Evolutionary conservation across 2,113 vertebrate species (phyloP), one percentile per base, ranked within the genome.

Genomic region (Triplophysa siluroides): DNA sequence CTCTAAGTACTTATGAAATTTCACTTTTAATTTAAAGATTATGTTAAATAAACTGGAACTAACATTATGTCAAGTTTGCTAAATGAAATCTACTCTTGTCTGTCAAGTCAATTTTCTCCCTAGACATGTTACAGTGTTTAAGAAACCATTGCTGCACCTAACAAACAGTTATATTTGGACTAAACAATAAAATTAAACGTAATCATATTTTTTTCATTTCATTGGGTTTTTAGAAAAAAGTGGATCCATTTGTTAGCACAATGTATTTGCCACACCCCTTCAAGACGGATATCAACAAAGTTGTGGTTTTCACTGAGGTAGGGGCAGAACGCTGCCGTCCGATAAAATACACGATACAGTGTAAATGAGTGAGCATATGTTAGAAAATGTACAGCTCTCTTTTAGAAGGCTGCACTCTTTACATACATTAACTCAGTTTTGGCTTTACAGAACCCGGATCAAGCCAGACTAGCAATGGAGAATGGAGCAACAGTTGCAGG

Each of bases 221-320:
- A 19, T 24, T n/a, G 78, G n/a, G 79, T 29, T 52, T 3, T 14
- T 86, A 98, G 98, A 99, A 93, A 94, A 95, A 87, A 83, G 85
- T 98, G 56, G 95, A 97, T 10, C 81, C 90, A 0, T 98, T 99
- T 85, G 80, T 93, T 69, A 92, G 92, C 79, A 91, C 84, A 0
- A 72, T 98, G 56, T 80, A 89, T 24, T 84, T 98, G 2, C 96
- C 95, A 0, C 86, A 96, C 80, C 87, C 89, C 8, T 95, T 98
- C 45, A 85, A 84, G 3, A 91, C 88, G 0, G 88, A 92, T 33
- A n/a, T 41, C 1, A 97, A 96, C 85, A 96, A 89, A 85, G 93
- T 99, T 79, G 69, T 95, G 61, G 93, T 98, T 73, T 97, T 98
- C 83, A 97, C 98, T 10, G 95, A 93, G 94, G 97, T 98, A 81